Percentiles rank a stretch among this genome's conserved stretches.
These are phyloP conservation scores for Pinctada fucata DNA, from an alignment of 2,888 invertebrate species.

Conservation along the genomic window DNA sequence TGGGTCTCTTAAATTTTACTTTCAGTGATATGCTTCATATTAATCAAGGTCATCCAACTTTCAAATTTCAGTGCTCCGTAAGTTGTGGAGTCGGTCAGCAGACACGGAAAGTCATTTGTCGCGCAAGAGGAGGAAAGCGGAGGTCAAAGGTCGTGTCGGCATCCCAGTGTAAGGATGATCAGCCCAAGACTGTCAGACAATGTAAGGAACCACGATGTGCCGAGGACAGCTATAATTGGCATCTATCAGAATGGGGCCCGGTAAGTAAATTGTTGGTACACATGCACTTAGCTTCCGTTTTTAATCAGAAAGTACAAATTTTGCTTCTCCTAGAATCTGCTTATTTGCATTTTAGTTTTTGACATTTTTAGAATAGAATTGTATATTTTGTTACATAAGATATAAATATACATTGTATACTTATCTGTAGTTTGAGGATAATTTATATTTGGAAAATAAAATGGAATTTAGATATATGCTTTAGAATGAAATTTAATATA, in stretches of 20 bases:
- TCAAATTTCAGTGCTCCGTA: constrained; percentile 79
- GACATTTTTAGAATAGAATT: no score
- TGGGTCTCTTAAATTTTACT: no score
- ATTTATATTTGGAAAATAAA: no score
- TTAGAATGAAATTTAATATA: no score
- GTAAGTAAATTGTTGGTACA: constrained; percentile 45
- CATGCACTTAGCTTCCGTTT: constrained; percentile 3
- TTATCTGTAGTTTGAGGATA: no score
- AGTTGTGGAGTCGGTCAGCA: constrained; percentile 83
- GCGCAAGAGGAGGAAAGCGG: constrained; percentile 39
- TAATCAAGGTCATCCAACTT: background rate
- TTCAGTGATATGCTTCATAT: no score
- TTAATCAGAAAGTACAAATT: background rate
- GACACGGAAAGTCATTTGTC: constrained; percentile 81
- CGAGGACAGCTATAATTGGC: constrained; percentile 53
- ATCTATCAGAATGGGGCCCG: constrained; percentile 62
- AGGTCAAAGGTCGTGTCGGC: constrained; percentile 44
- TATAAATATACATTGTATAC: no score
- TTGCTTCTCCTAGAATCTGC: background rate
- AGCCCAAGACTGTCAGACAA: constrained; percentile 44
- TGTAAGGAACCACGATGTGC: constrained; percentile 56
- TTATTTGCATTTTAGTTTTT: background rate
- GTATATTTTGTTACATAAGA: no score
- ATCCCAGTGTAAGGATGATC: constrained; percentile 41
- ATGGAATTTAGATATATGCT: no score